Evolutionary conservation across 2,797 vertebrate genomes (phyloP), one percentile per base, ranked within the genome.

Genomic region (Cygnus olor): DNA sequence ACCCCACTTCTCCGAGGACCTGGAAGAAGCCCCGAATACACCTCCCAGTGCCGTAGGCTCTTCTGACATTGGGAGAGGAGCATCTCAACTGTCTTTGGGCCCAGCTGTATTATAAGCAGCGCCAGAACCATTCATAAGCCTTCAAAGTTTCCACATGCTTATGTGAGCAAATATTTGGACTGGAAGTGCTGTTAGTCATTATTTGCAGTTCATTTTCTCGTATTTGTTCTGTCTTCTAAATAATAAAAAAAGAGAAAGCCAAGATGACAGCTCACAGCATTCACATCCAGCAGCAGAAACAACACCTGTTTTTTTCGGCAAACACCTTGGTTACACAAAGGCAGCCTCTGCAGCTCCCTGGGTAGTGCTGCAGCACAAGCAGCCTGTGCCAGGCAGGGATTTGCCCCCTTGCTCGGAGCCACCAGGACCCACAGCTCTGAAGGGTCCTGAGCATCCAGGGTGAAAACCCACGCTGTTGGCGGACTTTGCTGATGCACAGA

Each of bases 161-260:
- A 86, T 60, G 64, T 1, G 70, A 82, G 74, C 94, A 96, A 97
- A 96, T 94, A 95, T 94, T 95, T 96, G 88, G 47, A 56, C 53
- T 89, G 83, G 60, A 79, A 96, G 71, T n/a, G 85, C 89, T 86
- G 85, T 84, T 94, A 94, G 85, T 86, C 92, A 93, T 88, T 96
- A 94, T 97, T 97, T 96, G 95, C 94, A 94, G 86, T 96, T 96
- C 96, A 96, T 96, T 96, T 92, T 95, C 91, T 93, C 85, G 54
- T 96, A 94, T 95, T 97, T 97, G 94, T 95, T 96, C 95, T 92
- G 90, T 88, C 95, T 95, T 91, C 89, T 96, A 91, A 97, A 96
- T 93, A 95, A 21, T n/a, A 25, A 15, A 34, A 40, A 76, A 53
- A 79, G 84, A 73, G 58, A 25, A 88, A 93, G 86, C 77, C 60